phyloP scores from a whole-genome alignment of 2,113 vertebrate genomes.

The Heterocephalus glaber region DNA sequence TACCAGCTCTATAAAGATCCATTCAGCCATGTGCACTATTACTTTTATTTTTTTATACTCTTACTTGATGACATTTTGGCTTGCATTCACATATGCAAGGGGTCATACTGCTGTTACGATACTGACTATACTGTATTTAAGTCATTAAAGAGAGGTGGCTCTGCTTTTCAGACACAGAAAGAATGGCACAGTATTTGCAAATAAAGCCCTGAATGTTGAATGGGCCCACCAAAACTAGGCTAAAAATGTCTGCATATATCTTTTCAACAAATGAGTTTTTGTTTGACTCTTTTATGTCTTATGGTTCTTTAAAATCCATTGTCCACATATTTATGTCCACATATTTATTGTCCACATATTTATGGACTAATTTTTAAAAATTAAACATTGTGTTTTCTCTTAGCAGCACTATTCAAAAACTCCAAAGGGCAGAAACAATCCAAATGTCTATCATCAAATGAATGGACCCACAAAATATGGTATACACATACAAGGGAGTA shows the following conservation, averaged over 20 bases:
- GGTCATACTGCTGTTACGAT: background rate
- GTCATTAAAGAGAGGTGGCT: background rate
- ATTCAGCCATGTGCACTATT: background rate
- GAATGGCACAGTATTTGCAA: background rate
- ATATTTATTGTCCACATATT: background rate
- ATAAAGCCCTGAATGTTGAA: background rate
- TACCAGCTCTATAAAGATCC: background rate
- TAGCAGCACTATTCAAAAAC: background rate
- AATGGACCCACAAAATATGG: background rate
- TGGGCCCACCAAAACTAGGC: background rate
- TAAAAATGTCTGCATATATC: background rate
- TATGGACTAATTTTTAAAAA: background rate
- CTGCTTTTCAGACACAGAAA: slow-evolving; percentile 3
- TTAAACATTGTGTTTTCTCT: background rate
- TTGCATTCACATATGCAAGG: background rate
- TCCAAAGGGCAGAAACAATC: slow-evolving; percentile 1
- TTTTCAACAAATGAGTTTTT: slow-evolving; percentile 38
- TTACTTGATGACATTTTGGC: slow-evolving; percentile 3
- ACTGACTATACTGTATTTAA: background rate
- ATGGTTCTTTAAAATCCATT: background rate
- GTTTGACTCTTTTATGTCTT: background rate
- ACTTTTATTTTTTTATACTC: background rate
- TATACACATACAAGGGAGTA: background rate
- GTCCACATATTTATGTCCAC: background rate
- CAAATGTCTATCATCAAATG: background rate